These are phyloP conservation scores for Procambarus virginalis DNA, from an alignment of 1,140 invertebrate genomes.

Conservation along the genomic window DNA sequence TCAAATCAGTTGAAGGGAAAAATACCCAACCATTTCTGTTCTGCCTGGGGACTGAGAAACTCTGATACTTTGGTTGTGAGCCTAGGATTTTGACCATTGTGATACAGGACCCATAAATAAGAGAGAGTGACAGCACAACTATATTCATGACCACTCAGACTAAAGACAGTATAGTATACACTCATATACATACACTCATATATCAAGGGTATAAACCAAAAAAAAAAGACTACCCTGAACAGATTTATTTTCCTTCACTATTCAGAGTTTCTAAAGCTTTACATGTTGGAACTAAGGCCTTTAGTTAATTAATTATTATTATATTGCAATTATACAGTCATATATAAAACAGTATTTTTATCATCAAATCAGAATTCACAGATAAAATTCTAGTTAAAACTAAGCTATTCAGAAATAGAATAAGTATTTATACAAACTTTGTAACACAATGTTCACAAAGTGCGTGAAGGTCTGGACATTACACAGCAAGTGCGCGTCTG, in stretches of 20 bases:
- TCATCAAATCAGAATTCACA: slow-evolving; percentile 1
- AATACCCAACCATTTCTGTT: too few relatives aligned
- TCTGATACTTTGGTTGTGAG: too few relatives aligned
- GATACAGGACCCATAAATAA: too few relatives aligned
- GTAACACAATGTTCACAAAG: not conserved
- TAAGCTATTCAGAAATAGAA: slow-evolving; percentile 15
- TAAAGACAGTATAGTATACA: too few relatives aligned
- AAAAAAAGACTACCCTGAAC: not conserved
- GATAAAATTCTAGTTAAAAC: slow-evolving; percentile 3
- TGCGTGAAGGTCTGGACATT: not conserved
- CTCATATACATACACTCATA: too few relatives aligned
- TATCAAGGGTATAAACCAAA: not conserved
- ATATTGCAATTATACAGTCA: not conserved
- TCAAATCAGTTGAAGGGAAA: too few relatives aligned
- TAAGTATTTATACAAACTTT: slow-evolving; percentile 20
- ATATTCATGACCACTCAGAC: too few relatives aligned
- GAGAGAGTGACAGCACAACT: too few relatives aligned
- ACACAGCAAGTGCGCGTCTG: not conserved
- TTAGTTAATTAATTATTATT: slow-evolving; percentile 6
- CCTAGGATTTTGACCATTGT: too few relatives aligned
- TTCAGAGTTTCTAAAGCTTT: slow-evolving; percentile 6
- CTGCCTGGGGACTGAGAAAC: too few relatives aligned
- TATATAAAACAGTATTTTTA: slow-evolving; percentile 3
- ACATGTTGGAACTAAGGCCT: slow-evolving; percentile 11
- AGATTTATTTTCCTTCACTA: not conserved